These are phyloP conservation scores for Brevipalpus yothersi DNA, from an alignment of 1,140 invertebrate genomes.

Conservation along the genomic window DNA sequence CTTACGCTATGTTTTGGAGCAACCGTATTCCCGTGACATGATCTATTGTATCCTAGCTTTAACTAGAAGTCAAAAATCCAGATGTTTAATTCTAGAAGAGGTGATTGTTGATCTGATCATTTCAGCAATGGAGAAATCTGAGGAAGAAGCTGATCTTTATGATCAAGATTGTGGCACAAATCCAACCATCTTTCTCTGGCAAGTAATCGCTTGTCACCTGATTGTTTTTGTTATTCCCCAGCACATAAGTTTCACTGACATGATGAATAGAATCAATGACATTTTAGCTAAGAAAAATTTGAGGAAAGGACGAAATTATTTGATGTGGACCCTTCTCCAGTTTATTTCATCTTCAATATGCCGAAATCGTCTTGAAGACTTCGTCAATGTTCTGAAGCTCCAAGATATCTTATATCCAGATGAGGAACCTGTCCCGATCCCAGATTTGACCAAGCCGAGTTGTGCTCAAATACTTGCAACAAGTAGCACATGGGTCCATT, in stretches of 20 bases:
- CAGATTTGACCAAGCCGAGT: slow-evolving; percentile 52
- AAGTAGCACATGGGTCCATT: slow-evolving; percentile 85
- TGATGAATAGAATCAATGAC: slow-evolving; percentile 62
- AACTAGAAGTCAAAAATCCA: slow-evolving; percentile 65
- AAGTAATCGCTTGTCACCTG: slow-evolving; percentile 75
- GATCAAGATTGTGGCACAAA: slow-evolving; percentile 7
- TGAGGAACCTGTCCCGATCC: slow-evolving; percentile 60
- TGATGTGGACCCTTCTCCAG: slow-evolving; percentile 93
- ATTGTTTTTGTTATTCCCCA: slow-evolving; percentile 90
- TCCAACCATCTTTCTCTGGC: slow-evolving; percentile 29
- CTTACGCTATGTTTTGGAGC: slow-evolving; percentile 67
- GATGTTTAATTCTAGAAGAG: slow-evolving; percentile 69
- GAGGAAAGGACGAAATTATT: slow-evolving; percentile 65
- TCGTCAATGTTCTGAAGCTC: slow-evolving; percentile 65
- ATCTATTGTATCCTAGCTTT: slow-evolving; percentile 78
- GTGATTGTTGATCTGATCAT: slow-evolving; percentile 76
- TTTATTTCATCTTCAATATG: slow-evolving; percentile 91
- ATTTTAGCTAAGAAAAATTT: slow-evolving; percentile 46
- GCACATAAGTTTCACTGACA: slow-evolving; percentile 72
- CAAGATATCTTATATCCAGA: slow-evolving; percentile 81
- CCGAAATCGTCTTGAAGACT: slow-evolving; percentile 61
- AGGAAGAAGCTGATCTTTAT: slow-evolving; percentile 21
- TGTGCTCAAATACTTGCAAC: slow-evolving; percentile 77
- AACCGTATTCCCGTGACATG: slow-evolving; percentile 87
- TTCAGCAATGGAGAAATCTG: slow-evolving; percentile 67